Evolutionary conservation across 1,140 invertebrate genomes (phyloP).

Genomic region (Scaptomyza montana): DNA sequence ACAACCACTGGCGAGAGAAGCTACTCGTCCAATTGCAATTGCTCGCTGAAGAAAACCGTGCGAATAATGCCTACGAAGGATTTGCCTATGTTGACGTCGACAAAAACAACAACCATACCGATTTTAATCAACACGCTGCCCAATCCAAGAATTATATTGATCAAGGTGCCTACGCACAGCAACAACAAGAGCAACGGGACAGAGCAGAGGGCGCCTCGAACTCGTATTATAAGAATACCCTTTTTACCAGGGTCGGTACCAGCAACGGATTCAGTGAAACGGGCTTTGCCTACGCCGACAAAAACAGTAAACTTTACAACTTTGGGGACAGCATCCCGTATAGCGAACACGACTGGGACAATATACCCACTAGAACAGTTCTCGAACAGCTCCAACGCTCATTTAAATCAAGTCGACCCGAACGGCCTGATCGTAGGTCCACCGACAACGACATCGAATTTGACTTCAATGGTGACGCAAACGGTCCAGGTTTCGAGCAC

Average conservation of each 20-base stretch:
- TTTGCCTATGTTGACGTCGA: conserved; percentile 37
- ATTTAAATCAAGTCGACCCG: conserved; percentile 31
- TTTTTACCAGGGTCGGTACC: conserved; percentile 81
- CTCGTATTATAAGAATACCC: conserved; percentile 76
- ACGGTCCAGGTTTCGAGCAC: conserved; percentile 71
- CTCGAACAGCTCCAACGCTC: conserved; percentile 30
- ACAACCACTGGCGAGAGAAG: conserved; percentile 42
- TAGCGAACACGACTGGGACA: conserved; percentile 61
- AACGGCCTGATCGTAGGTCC: conserved; percentile 48
- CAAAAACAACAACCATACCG: conserved; percentile 54
- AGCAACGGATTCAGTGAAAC: conserved; percentile 66
- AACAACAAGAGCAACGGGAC: conserved; percentile 52
- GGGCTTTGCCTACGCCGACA: conserved; percentile 55
- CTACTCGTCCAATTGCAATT: conserved; percentile 54
- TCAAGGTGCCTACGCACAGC: conserved; percentile 59
- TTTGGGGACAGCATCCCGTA: conserved; percentile 65
- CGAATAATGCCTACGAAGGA: conserved; percentile 53
- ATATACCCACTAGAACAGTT: conserved; percentile 52
- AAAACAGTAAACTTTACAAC: conserved; percentile 64
- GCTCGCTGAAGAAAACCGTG: conserved; percentile 63
- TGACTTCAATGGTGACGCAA: conserved; percentile 53
- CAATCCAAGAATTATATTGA: conserved; percentile 73
- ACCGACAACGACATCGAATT: conserved; percentile 32
- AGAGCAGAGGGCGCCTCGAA: conserved; percentile 72
- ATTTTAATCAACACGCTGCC: conserved; percentile 66